Base-by-base conservation (phyloP, 2,797 vertebrate genomes). In the Nannoperca australis region DNA sequence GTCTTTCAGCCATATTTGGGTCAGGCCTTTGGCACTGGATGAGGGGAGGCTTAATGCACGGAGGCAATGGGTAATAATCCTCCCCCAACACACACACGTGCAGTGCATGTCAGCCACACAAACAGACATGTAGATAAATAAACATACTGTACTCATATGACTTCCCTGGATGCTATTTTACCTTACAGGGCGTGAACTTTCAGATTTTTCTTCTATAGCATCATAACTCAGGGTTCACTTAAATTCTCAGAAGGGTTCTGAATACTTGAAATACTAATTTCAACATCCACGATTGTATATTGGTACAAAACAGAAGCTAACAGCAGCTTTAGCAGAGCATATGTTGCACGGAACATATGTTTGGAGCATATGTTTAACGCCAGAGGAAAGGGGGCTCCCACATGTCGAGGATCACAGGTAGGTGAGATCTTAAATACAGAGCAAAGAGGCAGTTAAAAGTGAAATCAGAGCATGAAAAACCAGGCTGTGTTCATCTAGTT, bases 1-100 rank as follows among this genome's bases (percentile, higher is more conserved):
- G 96, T 97, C 96, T 97, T 97, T 97, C 96, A 97, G 96, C 96
- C 96, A 97, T 97, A 99, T 99, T 99, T 98, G 97, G 98, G 97
- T 99, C 98, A 98, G 95, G 95, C 94, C 95, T 92, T 93, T 92
- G 91, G 96, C 95, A 92, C 88, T 92, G 92, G 93, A 95, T 92
- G 94, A 89, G 91, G 95, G 92, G 89, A 92, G 90, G 94, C 94
- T 95, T 94, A 90, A 95, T 94, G 90, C 94, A 96, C 93, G 94
- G 95, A 96, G 92, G 94, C 95, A 94, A 94, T 84, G 93, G 94
- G 93, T 89, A 95, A 86, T 85, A 88, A 88, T 87, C 88, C 86
- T 61, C 56, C 79, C 71, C 44, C 66, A 81, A 82, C 79, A 85
- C 73, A 74, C 87, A 74, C 38, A 59, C 73, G 27, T 4, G 17